A percentile compares a stretch with the other conserved stretches of the same genome.
Conservation (phyloP, 2,797 vertebrate species). For the Poecilia velifera region DNA sequence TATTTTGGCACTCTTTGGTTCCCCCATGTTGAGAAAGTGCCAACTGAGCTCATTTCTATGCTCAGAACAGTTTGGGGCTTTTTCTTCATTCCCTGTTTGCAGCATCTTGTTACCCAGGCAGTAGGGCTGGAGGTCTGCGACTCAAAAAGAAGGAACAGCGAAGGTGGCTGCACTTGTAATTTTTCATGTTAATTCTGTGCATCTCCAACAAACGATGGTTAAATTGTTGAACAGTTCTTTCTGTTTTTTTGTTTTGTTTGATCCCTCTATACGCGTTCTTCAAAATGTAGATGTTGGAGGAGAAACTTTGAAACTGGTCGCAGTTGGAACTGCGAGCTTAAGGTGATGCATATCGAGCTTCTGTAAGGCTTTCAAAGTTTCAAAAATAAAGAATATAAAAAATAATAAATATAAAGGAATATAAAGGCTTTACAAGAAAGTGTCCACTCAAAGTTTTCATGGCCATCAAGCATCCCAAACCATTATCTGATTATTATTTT, state of each 20-base stretch:
- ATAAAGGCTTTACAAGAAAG: not conserved
- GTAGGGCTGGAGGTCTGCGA: not conserved
- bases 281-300: too few species aligned
- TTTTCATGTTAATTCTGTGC: not conserved
- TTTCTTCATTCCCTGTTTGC: slow-evolving; percentile 16
- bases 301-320: too few species aligned
- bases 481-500: not conserved
- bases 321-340: too few species aligned
- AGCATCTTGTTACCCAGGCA: slow-evolving; percentile 9
- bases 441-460: not conserved
- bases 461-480: not conserved
- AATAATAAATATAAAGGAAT: too few species aligned
- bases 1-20: slow-evolving; percentile 39
- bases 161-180: not conserved
- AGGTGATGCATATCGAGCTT: too few species aligned
- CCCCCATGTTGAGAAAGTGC: slow-evolving; percentile 34
- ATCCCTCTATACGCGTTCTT: too few species aligned
- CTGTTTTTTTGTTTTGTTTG: too few species aligned
- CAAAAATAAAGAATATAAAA: too few species aligned
- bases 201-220: not conserved
- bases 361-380: too few species aligned
- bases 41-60: slow-evolving; percentile 51
- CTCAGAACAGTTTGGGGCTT: slow-evolving; percentile 20
- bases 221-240: not conserved
- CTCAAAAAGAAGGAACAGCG: slow-evolving; percentile 12